These are phyloP conservation scores for Hoplodrina blanda DNA, from an alignment of 2,888 invertebrate genomes.

Conservation along the genomic window DNA sequence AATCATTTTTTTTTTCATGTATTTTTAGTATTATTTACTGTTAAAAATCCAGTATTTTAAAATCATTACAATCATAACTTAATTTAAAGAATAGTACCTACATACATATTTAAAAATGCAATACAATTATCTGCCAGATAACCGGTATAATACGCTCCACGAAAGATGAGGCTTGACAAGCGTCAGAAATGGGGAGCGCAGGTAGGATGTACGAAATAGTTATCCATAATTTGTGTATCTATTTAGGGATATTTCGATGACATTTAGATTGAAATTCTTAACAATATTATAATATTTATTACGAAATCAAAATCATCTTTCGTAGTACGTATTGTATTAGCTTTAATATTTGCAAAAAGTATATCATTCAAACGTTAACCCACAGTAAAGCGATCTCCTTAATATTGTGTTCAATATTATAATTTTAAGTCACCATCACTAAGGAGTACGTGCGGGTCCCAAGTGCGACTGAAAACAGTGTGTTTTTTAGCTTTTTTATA, in stretches of 20 bases:
- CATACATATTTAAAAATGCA: no score
- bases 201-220: no score
- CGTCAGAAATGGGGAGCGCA: no score
- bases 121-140: not conserved
- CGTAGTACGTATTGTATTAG: no score
- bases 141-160: no score
- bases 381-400: constrained; percentile 72
- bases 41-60: constrained; percentile 31
- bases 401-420: constrained; percentile 73
- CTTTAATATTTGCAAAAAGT: not conserved
- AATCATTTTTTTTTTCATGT: constrained; percentile 13
- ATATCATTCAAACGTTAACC: constrained; percentile 48
- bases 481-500: constrained; percentile 82
- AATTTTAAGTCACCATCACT: constrained; percentile 43
- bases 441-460: constrained; percentile 71
- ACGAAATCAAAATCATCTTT: no score
- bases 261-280: no score
- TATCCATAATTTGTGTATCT: no score
- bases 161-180: no score
- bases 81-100: no score
- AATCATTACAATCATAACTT: not conserved
- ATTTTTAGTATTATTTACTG: constrained; percentile 49
- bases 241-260: no score
- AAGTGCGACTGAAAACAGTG: constrained; percentile 77
- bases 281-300: no score